Evolutionary conservation across 1,140 invertebrate species (phyloP), one percentile per base, ranked within the genome.

Genomic region (Aethina tumida): DNA sequence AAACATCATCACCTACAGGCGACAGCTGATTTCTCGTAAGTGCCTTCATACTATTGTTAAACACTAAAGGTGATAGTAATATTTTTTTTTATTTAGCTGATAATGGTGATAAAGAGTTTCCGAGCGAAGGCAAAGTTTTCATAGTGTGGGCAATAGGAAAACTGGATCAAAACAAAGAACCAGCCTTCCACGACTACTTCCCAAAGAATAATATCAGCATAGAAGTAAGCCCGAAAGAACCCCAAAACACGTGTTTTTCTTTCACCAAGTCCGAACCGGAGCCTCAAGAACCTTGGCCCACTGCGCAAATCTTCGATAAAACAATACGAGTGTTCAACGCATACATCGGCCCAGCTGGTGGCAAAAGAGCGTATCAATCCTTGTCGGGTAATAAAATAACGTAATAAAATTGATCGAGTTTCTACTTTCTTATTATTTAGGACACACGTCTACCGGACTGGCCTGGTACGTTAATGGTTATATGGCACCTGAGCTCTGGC

Each of bases 401-500:
- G 22, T 24, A 12, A 24, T 12, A 24, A 24, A 8, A 28, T 14
- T 12, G 15, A 12, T 28, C 26, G 10, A 28, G 10, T 28, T 12
- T 10, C 5, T 10, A 28, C 15, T 7, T 15, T 27, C 12, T 28
- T 16, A 15, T 8, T 13, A 57, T 40, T 29, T 32, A 71, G 67
- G 68, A 18, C 69, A 70, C 57, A 66, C 77, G 2, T 69, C 72
- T 5, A 71, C 68, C 24, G 68, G 73, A 18, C 55, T 77, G 10
- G 69, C 74, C 2, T 89, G 84, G 83, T 91, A 90, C 60, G 81
- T 91, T 24, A 93, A 96, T 62, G 92, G 92, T 0, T 75, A 79
- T 51, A 61, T 97, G 37, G 74, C 77, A 14, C 89, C 92, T 0
- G 87, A 93, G 56, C 60, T 96, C 19, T 92, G 85, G 69, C 64